Base-by-base conservation (phyloP, 2,113 vertebrate genomes). In the Crotalus viridis region DNA sequence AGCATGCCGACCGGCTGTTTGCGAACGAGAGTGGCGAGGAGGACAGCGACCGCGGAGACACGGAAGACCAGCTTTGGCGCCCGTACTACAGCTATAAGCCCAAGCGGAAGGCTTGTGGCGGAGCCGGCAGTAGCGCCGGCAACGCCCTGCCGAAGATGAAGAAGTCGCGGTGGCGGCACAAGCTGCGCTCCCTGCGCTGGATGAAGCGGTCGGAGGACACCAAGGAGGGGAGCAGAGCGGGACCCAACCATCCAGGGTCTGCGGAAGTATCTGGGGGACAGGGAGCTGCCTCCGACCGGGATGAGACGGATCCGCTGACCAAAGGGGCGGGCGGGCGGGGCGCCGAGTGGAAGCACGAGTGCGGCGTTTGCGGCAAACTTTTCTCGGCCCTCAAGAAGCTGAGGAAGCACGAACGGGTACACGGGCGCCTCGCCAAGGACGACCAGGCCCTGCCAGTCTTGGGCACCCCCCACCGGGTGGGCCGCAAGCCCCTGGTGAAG, bases 1-100 rank as follows among this genome's bases (percentile, higher is more conserved):
- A 97, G 61, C 97, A 96, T 43, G 97, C 92, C 97, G 97, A 89
- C 7, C 5, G 87, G 91, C 97, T 96, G 93, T 98, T 98, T 89
- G 97, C 97, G 8, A 97, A 96, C 85, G 98, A 98, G 85, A 97
- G 98, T 3, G 98, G 98, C 0, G 98, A 99, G 69, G 97, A 97
- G 17, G 97, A 97, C 5, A 98, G 98, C 0, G 98, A 98, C 0
- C 98, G 98, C 88, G 97, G 98, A 5, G 98, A 98, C 6, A 96
- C 94, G 0, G 98, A 98, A 91, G 99, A 99, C 94, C 98, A 98
- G 90, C 97, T 99, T 43, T 99, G 98, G 99, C 97, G 98, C 90
- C 99, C 99, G 2, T 99, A 99, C 94, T 99, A 99, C 95, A 98
- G 98, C 21, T 99, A 99, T 96, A 99, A 99, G 93, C 98, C 99